These are phyloP conservation scores for Bufo gargarizans DNA, from an alignment of 2,113 vertebrate species.

Conservation along the genomic window DNA sequence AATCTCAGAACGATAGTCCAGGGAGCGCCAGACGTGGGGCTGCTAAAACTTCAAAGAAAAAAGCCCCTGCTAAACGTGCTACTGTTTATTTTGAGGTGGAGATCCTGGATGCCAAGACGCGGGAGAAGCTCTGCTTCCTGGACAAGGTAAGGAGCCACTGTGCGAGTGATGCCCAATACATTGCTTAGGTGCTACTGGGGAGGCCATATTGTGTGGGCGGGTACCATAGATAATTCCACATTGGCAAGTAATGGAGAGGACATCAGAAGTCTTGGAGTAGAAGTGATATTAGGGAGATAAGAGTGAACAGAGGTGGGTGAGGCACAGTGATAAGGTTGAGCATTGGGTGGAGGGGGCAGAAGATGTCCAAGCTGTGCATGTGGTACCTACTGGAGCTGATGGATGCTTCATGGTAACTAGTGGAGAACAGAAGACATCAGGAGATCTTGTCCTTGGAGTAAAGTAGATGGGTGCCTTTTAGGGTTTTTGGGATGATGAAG, in stretches of 20 bases:
- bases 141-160: constrained; percentile 83
- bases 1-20: constrained; percentile 57
- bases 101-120: constrained; percentile 91
- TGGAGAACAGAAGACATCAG: not conserved
- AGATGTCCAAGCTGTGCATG: no score
- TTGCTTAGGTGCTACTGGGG: not conserved
- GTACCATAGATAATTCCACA: not conserved
- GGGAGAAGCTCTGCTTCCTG: constrained; percentile 95
- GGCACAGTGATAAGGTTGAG: not conserved
- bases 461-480: not conserved
- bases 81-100: constrained; percentile 98
- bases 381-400: not conserved
- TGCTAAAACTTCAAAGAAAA: constrained; percentile 77
- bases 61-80: constrained; percentile 77
- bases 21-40: constrained; percentile 33
- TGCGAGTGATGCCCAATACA: no score
- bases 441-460: not conserved
- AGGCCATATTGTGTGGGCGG: not conserved
- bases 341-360: not conserved
- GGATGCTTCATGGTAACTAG: not conserved
- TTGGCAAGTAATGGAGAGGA: not conserved
- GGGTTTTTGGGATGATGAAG: not conserved
- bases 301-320: no score
- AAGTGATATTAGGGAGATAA: not conserved
- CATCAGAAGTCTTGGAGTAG: not conserved